phyloP scores from a whole-genome alignment of 92 coral and sea anemone genomes.

The Hydrozoanthus gracilis region DNA sequence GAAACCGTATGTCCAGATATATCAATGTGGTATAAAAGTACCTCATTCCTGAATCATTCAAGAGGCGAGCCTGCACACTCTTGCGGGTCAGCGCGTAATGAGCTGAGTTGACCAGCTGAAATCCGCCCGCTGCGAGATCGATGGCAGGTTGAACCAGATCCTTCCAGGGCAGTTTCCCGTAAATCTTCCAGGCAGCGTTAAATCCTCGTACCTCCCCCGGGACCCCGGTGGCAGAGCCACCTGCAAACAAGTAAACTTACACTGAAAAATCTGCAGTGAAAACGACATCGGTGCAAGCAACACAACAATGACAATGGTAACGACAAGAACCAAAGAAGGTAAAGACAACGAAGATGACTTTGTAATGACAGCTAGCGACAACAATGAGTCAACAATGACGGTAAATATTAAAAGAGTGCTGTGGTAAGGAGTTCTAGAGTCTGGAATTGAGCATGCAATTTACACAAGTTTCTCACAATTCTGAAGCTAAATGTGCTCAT shows the following conservation, averaged over 20 bases:
- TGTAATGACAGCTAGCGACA: too few relatives aligned
- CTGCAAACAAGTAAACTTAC: slow-evolving; percentile 49
- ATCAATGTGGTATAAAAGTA: neutral
- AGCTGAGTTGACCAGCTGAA: slow-evolving; percentile 59
- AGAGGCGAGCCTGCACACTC: slow-evolving; percentile 43
- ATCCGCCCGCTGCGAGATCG: slow-evolving; percentile 80
- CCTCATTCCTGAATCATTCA: slow-evolving; percentile 81
- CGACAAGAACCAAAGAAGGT: too few relatives aligned
- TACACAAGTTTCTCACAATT: too few relatives aligned
- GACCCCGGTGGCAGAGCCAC: slow-evolving; percentile 79
- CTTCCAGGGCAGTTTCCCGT: slow-evolving; percentile 88
- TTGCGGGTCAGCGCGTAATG: slow-evolving; percentile 63
- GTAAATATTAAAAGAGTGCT: too few relatives aligned
- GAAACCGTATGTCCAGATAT: neutral
- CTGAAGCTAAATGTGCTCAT: neutral
- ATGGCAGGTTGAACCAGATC: slow-evolving; percentile 88
- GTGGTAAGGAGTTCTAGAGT: too few relatives aligned
- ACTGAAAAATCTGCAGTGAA: too few relatives aligned
- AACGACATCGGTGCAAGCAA: too few relatives aligned
- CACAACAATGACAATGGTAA: too few relatives aligned
- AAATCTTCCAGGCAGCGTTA: slow-evolving; percentile 71
- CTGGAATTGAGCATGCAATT: too few relatives aligned
- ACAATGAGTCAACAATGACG: too few relatives aligned
- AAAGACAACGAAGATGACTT: too few relatives aligned
- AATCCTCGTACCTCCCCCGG: slow-evolving; percentile 92